Conservation (phyloP, 2,113 vertebrate species). For the Tyrannus savana region DNA sequence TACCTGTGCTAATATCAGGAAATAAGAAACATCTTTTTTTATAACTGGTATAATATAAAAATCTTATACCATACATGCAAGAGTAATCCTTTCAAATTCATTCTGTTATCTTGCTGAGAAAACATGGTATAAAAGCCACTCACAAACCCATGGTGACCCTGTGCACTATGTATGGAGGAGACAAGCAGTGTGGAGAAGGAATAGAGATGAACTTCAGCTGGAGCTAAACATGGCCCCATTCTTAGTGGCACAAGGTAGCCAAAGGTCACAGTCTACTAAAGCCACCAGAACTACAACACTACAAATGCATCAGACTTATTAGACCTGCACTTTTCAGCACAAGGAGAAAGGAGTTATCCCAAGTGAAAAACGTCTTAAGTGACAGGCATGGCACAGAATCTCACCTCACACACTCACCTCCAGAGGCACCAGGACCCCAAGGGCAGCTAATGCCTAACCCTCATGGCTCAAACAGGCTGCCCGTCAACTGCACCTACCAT, state of each 20-base stretch:
- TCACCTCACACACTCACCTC: not conserved
- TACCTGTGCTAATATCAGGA: not conserved
- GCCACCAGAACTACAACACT: not conserved
- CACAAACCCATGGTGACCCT: accelerated
- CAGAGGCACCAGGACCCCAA: not conserved
- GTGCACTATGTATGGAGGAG: not conserved
- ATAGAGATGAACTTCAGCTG: not conserved
- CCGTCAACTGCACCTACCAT: not conserved
- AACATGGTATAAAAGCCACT: not conserved
- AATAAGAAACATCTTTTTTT: not conserved
- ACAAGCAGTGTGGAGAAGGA: not conserved
- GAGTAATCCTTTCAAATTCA: not conserved
- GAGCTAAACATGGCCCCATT: not conserved
- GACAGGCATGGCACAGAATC: not conserved
- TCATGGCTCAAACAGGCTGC: not conserved
- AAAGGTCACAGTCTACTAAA: not conserved
- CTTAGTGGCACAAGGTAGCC: not conserved
- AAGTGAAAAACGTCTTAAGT: not conserved
- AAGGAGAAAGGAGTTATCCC: not conserved
- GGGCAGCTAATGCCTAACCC: not conserved
- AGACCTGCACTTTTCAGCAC: not conserved
- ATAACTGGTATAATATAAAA: not conserved
- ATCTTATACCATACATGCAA: not conserved
- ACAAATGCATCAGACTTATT: not conserved
- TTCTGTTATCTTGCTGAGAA: not conserved